Conservation (phyloP, 2,797 vertebrate genomes). For the Hippoglossus hippoglossus region DNA sequence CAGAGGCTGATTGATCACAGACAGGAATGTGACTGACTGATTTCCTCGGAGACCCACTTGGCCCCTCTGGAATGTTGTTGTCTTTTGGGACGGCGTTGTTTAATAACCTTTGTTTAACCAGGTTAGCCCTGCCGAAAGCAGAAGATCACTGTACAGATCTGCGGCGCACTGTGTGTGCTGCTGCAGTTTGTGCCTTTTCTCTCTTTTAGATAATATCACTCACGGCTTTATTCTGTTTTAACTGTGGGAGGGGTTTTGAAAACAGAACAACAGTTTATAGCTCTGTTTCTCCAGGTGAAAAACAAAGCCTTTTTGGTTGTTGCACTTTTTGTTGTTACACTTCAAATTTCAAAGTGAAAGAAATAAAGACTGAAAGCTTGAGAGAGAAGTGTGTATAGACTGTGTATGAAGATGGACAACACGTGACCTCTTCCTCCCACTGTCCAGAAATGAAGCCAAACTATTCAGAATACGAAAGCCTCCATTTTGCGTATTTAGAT, state of each 20-base stretch:
- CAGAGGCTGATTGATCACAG: conserved; percentile 83
- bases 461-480: too few species aligned
- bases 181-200: neutral
- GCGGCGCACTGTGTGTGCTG: neutral
- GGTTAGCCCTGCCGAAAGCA: conserved; percentile 39
- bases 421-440: too few species aligned
- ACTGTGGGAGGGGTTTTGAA: neutral
- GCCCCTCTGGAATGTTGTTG: conserved; percentile 78
- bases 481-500: too few species aligned
- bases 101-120: conserved; percentile 71
- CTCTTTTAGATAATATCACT: neutral
- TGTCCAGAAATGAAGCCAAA: too few species aligned
- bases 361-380: neutral
- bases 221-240: neutral
- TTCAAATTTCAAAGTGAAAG: neutral
- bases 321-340: neutral
- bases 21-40: conserved; percentile 80
- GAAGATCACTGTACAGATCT: neutral
- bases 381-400: too few species aligned
- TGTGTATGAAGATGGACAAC: too few species aligned
- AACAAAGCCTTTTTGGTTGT: neutral
- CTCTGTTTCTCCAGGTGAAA: neutral
- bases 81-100: conserved; percentile 69
- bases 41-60: conserved; percentile 77
- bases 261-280: too few species aligned